Percentiles rank a stretch among this genome's conserved stretches.
Evolutionary conservation across 2,113 vertebrate genomes (phyloP).

Genomic region (Anoplopoma fimbria): DNA sequence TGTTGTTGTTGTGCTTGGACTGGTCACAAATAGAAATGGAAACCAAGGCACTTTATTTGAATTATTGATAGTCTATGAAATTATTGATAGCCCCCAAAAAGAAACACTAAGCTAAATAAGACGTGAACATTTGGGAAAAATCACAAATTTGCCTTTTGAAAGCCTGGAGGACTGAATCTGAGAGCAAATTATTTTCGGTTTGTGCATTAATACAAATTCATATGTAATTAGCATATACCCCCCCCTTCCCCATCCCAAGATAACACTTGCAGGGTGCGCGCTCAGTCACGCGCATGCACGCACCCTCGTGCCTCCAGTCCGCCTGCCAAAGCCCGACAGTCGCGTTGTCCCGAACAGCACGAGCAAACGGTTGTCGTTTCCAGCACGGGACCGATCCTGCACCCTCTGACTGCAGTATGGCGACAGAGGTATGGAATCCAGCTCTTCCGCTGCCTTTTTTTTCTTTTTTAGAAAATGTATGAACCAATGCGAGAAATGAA

Average conservation of each 20-base stretch:
- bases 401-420: constrained; percentile 76
- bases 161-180: neutral
- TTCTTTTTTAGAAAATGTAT: neutral
- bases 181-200: constrained; percentile 4
- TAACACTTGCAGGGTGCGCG: neutral
- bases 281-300: constrained; percentile 16
- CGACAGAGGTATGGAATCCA: constrained; percentile 80
- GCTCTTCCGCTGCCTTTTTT: neutral
- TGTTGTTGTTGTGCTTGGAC: neutral
- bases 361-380: constrained; percentile 59
- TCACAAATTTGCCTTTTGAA: neutral
- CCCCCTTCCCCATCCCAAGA: constrained; percentile 14
- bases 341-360: constrained; percentile 63
- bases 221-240: constrained; percentile 10
- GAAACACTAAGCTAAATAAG: neutral
- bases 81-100: constrained; percentile 24
- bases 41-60: constrained; percentile 24
- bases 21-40: neutral
- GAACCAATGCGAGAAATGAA: neutral
- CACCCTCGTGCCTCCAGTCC: constrained; percentile 30
- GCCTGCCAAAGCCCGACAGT: constrained; percentile 26
- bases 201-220: constrained; percentile 13
- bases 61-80: constrained; percentile 56
- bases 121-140: neutral
- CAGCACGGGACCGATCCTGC: constrained; percentile 75